Conservation (phyloP, 2,113 vertebrate genomes). For the Triplophysa siluroides region DNA sequence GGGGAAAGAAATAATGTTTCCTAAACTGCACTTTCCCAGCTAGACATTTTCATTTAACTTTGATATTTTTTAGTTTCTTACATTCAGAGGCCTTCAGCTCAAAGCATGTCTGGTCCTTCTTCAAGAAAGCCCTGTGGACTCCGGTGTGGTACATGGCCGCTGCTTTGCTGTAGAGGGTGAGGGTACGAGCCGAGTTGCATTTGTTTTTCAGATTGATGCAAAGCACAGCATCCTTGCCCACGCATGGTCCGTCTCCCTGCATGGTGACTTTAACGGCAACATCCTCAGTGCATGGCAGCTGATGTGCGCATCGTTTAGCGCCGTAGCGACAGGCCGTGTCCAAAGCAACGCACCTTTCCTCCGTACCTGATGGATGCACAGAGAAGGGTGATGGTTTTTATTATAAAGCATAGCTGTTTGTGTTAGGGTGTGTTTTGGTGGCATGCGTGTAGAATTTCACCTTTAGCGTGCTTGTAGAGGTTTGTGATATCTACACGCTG, state of each 20-base stretch:
- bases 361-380: slow-evolving; percentile 60
- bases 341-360: slow-evolving; percentile 80
- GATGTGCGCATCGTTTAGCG: slow-evolving; percentile 75
- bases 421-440: background rate
- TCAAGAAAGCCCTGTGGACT: slow-evolving; percentile 75
- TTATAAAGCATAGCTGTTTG: background rate
- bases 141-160: slow-evolving; percentile 86
- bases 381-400: background rate
- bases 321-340: slow-evolving; percentile 81
- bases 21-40: too few relatives aligned
- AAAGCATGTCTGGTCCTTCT: slow-evolving; percentile 65
- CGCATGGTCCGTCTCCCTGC: slow-evolving; percentile 73
- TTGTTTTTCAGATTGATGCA: slow-evolving; percentile 71
- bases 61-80: slow-evolving; percentile 54
- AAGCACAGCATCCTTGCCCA: slow-evolving; percentile 76
- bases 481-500: slow-evolving; percentile 78
- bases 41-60: background rate
- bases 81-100: slow-evolving; percentile 69
- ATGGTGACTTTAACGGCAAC: slow-evolving; percentile 72
- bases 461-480: slow-evolving; percentile 79
- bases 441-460: slow-evolving; percentile 42
- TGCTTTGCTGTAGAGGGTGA: slow-evolving; percentile 75
- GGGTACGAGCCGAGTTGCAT: slow-evolving; percentile 63
- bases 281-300: slow-evolving; percentile 66
- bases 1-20: background rate